Base-by-base conservation (phyloP, 2,888 invertebrate species). In the Yponomeuta evonymella region DNA sequence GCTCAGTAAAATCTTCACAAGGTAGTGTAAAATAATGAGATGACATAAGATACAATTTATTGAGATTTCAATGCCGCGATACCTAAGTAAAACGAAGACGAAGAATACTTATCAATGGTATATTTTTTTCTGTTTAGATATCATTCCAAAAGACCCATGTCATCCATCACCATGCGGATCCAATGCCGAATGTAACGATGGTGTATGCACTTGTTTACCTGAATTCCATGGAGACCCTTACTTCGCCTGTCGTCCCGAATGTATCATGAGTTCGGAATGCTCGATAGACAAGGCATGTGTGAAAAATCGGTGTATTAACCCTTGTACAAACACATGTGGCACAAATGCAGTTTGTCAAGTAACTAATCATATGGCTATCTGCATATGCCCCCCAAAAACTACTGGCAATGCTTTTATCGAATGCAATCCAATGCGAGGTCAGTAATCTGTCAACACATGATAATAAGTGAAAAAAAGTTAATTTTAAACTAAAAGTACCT, bases 261-360 rank as follows among this genome's bases (percentile, higher is more conserved):
- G 96, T 81, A 93, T 95, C 11, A 87, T 95, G 2, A 96, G 95
- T 81, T 93, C 93, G 4, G 96, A 96, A 79, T 96, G 96, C 79
- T 83, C 94, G 0, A 91, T 93, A 81, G 91, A 95, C 80, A 94
- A 93, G 81, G 94, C 96, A 69, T 96, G 96, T 83, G 93, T 95
- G 33, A 93, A 93, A 79, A 94, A 94, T 78, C 95, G 94, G 81
- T 96, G 96, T 78, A 82, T 93, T n/a, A 93, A 96, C 86, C 95
- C 96, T 63, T 97, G 96, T 79, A 92, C 93, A 12, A 95, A 95
- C 74, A 95, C 95, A n/a, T 97, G 97, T 82, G 97, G 96, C 23
- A 87, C 90, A 73, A 94, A 94, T 79, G 96, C 97, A 1, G 81
- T 94, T 72, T 97, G 97, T 82, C 91, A 94, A 76, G 95, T 95